Conservation (phyloP, 2,797 vertebrate genomes). For the Gephyroberyx darwinii region DNA sequence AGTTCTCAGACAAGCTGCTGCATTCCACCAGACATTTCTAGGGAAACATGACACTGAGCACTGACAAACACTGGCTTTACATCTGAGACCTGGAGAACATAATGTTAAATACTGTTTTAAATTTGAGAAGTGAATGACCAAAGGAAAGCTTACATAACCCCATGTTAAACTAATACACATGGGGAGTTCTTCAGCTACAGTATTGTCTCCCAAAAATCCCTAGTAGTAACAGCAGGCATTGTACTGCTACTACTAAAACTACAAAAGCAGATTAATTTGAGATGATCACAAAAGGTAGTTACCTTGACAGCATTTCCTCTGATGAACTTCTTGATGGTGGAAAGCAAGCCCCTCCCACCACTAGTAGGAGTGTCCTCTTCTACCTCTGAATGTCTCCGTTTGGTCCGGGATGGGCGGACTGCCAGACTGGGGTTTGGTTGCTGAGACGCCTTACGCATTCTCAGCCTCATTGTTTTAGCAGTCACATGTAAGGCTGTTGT, state of each 20-base stretch:
- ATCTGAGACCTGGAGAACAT: slow-evolving; percentile 39
- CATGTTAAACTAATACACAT: background rate
- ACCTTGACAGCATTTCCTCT: slow-evolving; percentile 96
- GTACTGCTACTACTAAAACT: background rate
- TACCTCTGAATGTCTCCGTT: slow-evolving; percentile 92
- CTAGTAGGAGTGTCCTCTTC: slow-evolving; percentile 87
- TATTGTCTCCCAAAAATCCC: background rate
- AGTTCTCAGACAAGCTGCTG: slow-evolving; percentile 79
- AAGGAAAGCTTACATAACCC: slow-evolving; percentile 1
- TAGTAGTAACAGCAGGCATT: background rate
- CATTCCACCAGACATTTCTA: slow-evolving; percentile 78
- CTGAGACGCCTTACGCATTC: slow-evolving; percentile 97
- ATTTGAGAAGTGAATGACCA: background rate
- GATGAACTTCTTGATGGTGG: slow-evolving; percentile 97
- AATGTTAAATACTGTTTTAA: slow-evolving; percentile 40
- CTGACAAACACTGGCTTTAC: slow-evolving; percentile 70
- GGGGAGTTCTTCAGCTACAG: background rate
- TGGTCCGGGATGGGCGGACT: slow-evolving; percentile 86
- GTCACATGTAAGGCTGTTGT: slow-evolving; percentile 91
- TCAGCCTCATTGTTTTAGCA: slow-evolving; percentile 96
- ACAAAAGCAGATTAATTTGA: background rate
- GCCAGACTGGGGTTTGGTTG: slow-evolving; percentile 86
- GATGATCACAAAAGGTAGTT: slow-evolving; percentile 33
- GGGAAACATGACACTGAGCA: slow-evolving; percentile 78
- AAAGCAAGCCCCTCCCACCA: slow-evolving; percentile 89